Evolutionary conservation across 2,888 invertebrate species (phyloP).

Genomic region (Xestia rhomboidea): DNA sequence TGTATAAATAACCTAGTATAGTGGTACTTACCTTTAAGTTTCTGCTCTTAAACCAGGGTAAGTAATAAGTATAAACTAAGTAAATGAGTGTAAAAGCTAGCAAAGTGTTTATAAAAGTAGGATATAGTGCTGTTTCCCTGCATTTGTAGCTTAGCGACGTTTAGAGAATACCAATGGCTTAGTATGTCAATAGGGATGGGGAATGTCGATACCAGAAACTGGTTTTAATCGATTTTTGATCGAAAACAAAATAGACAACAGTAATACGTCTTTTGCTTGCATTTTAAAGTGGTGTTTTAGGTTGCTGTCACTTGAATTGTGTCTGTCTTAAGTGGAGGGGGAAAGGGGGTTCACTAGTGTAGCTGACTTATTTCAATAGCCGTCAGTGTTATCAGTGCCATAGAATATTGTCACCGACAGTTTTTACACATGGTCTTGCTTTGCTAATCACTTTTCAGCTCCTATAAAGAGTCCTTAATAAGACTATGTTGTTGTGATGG

Average conservation of each 20-base stretch:
- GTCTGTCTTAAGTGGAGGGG: no score
- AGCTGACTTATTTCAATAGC: background rate
- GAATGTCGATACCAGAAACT: constrained; percentile 21
- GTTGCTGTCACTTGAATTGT: background rate
- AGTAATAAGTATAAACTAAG: constrained; percentile 30
- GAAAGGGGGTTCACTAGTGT: background rate
- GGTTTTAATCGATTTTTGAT: background rate
- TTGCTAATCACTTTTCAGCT: background rate
- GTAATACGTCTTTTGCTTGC: background rate
- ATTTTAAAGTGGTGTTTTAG: background rate
- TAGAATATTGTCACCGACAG: background rate
- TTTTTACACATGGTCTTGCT: background rate
- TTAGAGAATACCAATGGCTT: constrained; percentile 35
- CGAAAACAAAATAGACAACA: background rate
- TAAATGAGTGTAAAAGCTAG: constrained; percentile 52
- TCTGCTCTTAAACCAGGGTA: constrained; percentile 15
- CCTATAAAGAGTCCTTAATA: background rate
- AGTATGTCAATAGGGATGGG: constrained; percentile 34
- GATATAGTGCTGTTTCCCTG: constrained; percentile 43
- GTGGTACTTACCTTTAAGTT: constrained; percentile 6
- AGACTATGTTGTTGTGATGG: background rate
- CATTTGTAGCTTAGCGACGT: constrained; percentile 49
- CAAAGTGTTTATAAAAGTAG: constrained; percentile 41
- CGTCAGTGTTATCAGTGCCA: background rate
- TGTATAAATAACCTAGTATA: background rate